phyloP scores from a whole-genome alignment of 2,888 invertebrate species.

The Trachelus iudaicus region DNA sequence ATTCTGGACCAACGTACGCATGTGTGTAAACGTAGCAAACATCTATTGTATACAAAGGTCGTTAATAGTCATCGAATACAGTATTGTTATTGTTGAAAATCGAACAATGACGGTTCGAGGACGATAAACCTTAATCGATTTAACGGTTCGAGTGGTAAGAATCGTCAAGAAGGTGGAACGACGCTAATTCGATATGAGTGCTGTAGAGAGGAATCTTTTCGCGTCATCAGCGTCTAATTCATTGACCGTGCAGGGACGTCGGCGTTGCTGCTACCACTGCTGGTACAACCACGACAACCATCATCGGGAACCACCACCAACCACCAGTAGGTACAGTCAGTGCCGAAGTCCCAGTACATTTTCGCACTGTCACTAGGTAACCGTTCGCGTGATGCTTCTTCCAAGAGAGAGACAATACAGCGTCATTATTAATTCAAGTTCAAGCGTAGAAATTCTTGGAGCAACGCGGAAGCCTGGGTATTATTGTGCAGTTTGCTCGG shows the following conservation, averaged over 20 bases:
- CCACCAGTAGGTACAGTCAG: not conserved
- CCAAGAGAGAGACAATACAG: constrained; percentile 29
- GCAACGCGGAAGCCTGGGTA: constrained; percentile 49
- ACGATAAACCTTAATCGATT: not conserved
- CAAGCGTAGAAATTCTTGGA: constrained; percentile 47
- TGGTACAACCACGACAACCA: no score
- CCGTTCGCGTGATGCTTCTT: constrained; percentile 43
- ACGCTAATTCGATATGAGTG: constrained; percentile 6
- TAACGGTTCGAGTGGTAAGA: not conserved
- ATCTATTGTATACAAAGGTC: not conserved
- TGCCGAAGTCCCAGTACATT: constrained; percentile 26
- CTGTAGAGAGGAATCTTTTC: constrained; percentile 22
- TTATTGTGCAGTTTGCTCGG: not conserved
- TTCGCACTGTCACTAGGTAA: constrained; percentile 56
- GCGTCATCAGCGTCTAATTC: constrained; percentile 53
- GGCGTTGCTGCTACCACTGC: not conserved
- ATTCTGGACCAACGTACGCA: not conserved
- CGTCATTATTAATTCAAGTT: constrained; percentile 50
- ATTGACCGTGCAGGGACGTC: constrained; percentile 31
- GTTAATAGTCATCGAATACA: not conserved
- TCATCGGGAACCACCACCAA: no score
- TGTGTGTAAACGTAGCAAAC: not conserved
- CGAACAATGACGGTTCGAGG: not conserved
- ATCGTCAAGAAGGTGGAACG: not conserved
- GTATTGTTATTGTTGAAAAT: not conserved